Evolutionary conservation across 2,113 vertebrate species (phyloP).

Genomic region (Herpetotheres cachinnans): DNA sequence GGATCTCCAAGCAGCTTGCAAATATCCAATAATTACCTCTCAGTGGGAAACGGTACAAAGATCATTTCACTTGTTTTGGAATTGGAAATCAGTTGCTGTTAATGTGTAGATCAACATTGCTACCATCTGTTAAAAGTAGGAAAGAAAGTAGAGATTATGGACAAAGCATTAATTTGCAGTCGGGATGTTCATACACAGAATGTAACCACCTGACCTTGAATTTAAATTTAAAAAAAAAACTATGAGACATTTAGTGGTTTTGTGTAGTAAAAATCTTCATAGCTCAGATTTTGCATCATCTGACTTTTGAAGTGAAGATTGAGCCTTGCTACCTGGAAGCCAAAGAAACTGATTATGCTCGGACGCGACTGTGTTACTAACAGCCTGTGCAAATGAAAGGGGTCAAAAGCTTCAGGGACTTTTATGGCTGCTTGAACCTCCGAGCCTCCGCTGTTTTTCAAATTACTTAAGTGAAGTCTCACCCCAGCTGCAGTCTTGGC

Average conservation of each 20-base stretch:
- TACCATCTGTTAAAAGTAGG: constrained; percentile 11
- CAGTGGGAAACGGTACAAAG: constrained; percentile 22
- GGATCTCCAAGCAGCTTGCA: constrained; percentile 28
- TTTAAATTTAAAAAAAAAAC: neutral
- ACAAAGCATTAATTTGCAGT: neutral
- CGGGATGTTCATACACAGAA: neutral
- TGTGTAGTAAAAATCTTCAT: neutral
- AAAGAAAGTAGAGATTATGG: neutral
- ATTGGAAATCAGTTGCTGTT: constrained; percentile 12
- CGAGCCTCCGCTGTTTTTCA: neutral
- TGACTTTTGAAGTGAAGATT: neutral
- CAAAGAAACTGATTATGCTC: neutral
- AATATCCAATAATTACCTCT: constrained; percentile 46
- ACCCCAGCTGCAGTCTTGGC: neutral
- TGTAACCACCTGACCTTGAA: neutral
- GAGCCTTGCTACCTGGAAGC: neutral
- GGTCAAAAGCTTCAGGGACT: neutral
- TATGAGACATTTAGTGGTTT: neutral
- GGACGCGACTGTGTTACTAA: neutral
- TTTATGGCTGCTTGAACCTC: neutral
- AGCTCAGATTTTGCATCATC: neutral
- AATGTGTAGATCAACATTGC: neutral
- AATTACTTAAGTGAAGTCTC: neutral
- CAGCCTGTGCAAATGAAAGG: neutral
- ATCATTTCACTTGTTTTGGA: constrained; percentile 28